Conservation (phyloP, 1,140 invertebrate genomes). For the Argopecten irradians region DNA sequence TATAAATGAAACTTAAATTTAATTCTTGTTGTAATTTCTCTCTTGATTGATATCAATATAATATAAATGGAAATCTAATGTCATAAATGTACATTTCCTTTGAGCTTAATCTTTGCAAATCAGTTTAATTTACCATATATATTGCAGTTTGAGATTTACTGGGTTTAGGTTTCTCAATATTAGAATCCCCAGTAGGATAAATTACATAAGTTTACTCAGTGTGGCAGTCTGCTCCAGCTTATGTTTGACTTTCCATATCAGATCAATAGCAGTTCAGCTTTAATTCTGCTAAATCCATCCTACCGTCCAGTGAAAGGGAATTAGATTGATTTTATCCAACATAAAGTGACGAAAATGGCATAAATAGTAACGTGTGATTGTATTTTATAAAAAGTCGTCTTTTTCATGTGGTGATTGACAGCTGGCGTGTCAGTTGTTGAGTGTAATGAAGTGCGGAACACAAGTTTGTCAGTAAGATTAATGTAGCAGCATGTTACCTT, state of each 20-base stretch:
- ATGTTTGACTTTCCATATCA: background rate
- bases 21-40: too few relatives aligned
- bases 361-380: background rate
- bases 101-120: too few relatives aligned
- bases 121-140: too few relatives aligned
- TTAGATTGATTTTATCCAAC: background rate
- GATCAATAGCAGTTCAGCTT: background rate
- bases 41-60: too few relatives aligned
- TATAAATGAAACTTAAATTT: too few relatives aligned
- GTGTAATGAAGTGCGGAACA: background rate
- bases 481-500: background rate
- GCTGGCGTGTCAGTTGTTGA: background rate
- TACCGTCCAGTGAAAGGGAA: background rate
- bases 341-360: background rate
- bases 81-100: too few relatives aligned
- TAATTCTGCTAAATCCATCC: background rate
- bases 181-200: background rate
- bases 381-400: background rate
- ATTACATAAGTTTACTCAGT: background rate
- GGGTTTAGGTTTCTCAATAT: background rate
- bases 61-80: too few relatives aligned
- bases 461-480: background rate
- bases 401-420: conserved; percentile 1
- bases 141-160: background rate
- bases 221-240: background rate